Evolutionary conservation across 2,888 invertebrate genomes (phyloP).

Genomic region (Leucophenga maculata): DNA sequence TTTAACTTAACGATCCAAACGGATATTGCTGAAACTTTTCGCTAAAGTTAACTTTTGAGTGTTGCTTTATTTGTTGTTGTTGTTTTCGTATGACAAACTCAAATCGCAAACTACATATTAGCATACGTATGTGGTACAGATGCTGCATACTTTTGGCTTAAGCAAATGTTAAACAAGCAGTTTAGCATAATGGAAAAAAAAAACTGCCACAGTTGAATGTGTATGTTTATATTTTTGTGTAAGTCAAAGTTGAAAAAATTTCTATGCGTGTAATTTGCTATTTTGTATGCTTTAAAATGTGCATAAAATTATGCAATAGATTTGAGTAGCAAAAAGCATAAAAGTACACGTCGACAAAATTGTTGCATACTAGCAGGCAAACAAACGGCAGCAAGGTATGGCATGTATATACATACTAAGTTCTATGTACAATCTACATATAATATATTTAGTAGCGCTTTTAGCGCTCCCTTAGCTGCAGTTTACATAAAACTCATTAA

Average conservation of each 20-base stretch:
- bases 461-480: too few relatives aligned
- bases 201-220: neutral
- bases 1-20: constrained; percentile 36
- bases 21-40: constrained; percentile 37
- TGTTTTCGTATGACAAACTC: constrained; percentile 10
- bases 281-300: constrained; percentile 8
- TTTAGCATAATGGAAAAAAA: constrained; percentile 38
- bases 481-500: constrained; percentile 1
- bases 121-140: constrained; percentile 33
- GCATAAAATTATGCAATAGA: constrained; percentile 19
- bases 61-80: constrained; percentile 31
- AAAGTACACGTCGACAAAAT: neutral
- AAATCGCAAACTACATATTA: constrained; percentile 43
- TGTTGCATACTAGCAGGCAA: constrained; percentile 8
- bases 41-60: constrained; percentile 10
- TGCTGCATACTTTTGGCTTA: constrained; percentile 31
- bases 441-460: too few relatives aligned
- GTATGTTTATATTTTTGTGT: neutral
- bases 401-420: neutral
- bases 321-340: neutral
- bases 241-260: too few relatives aligned
- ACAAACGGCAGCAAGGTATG: neutral
- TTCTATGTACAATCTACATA: too few relatives aligned
- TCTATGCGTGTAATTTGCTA: neutral
- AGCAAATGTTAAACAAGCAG: constrained; percentile 46